Conservation (phyloP, 2,888 invertebrate genomes). For the Timandra comae region DNA sequence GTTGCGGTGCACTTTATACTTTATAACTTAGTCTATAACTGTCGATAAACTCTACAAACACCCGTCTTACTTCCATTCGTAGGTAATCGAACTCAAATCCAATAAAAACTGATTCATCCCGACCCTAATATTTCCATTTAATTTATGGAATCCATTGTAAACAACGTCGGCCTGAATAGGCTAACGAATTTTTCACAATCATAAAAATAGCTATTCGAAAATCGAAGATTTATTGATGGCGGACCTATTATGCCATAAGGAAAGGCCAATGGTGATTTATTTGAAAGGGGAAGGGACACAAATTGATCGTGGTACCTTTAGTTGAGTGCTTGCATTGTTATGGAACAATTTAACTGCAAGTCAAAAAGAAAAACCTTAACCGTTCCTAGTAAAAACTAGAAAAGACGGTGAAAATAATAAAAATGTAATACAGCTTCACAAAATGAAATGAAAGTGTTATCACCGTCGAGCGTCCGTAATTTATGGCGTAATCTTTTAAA, state of each 20-base stretch:
- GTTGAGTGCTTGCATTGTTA: too few species aligned
- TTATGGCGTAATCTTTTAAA: too few species aligned
- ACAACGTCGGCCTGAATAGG: conserved; percentile 10
- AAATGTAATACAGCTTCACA: too few species aligned
- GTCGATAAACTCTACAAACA: conserved; percentile 15
- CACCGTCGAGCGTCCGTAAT: too few species aligned
- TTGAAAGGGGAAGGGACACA: conserved; percentile 15
- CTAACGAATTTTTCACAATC: conserved; percentile 16
- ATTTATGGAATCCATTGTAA: conserved; percentile 3
- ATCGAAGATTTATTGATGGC: conserved; percentile 20
- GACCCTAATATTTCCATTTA: too few species aligned
- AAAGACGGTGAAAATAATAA: too few species aligned
- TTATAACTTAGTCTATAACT: conserved; percentile 12
- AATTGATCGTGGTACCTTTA: conserved; percentile 16
- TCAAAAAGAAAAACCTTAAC: too few species aligned
- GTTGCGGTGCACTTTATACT: conserved; percentile 7
- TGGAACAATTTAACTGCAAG: too few species aligned
- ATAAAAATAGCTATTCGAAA: conserved; percentile 12
- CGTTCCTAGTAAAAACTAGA: too few species aligned
- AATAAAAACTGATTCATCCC: background rate
- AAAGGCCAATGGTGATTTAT: conserved; percentile 19
- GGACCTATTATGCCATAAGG: conserved; percentile 17
- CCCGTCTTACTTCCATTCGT: conserved; percentile 4
- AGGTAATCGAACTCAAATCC: conserved; percentile 1
- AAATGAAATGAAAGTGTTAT: too few species aligned